phyloP scores from a whole-genome alignment of 1,140 invertebrate genomes.

The Drosophila yakuba region DNA sequence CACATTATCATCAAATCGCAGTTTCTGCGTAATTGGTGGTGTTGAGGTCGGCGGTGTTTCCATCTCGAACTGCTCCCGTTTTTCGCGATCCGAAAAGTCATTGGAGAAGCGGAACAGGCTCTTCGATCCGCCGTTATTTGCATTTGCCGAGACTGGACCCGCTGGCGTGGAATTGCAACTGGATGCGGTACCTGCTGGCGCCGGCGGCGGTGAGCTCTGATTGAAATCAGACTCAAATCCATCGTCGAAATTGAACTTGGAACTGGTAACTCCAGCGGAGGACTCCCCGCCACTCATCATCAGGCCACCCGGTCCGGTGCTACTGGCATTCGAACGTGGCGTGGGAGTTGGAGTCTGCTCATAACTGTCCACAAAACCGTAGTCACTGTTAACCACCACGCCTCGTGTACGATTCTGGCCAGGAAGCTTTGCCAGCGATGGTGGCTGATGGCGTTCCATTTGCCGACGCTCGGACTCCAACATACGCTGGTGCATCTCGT shows the following conservation, averaged over 20 bases:
- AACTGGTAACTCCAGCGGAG: constrained; percentile 47
- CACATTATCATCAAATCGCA: constrained; percentile 84
- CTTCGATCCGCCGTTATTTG: constrained; percentile 52
- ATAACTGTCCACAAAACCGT: constrained; percentile 80
- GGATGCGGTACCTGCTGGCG: constrained; percentile 77
- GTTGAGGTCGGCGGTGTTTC: constrained; percentile 56
- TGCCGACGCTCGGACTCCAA: constrained; percentile 75
- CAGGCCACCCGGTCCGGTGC: constrained; percentile 41
- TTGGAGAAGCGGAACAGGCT: constrained; percentile 86
- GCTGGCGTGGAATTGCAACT: constrained; percentile 79
- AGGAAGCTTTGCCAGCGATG: constrained; percentile 56
- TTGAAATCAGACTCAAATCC: constrained; percentile 85
- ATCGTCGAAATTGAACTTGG: constrained; percentile 82
- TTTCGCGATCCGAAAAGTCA: constrained; percentile 86
- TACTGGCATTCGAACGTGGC: constrained; percentile 76
- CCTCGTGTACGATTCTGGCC: constrained; percentile 60
- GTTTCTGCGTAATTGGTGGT: constrained; percentile 77
- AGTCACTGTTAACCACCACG: constrained; percentile 68
- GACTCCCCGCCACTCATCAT: constrained; percentile 71
- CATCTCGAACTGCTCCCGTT: constrained; percentile 60
- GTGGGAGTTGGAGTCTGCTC: constrained; percentile 80
- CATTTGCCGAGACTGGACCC: constrained; percentile 49
- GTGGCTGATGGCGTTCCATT: constrained; percentile 55
- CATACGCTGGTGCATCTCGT: constrained; percentile 84
- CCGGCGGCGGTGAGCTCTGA: constrained; percentile 77